phyloP scores from a whole-genome alignment of 2,888 invertebrate species.

The Cephus nigrinus region DNA sequence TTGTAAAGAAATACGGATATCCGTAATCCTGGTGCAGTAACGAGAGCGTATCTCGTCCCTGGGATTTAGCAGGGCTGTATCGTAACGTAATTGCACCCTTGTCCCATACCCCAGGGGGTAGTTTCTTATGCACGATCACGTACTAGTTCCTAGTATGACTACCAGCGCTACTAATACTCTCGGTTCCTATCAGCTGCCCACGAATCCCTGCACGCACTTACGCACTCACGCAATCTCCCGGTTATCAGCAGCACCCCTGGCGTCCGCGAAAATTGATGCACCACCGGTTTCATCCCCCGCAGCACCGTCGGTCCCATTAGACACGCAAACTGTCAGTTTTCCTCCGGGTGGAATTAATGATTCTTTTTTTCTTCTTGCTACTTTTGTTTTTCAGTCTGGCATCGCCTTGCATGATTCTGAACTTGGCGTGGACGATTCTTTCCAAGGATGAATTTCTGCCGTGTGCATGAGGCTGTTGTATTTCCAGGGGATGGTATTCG shows the following conservation, averaged over 20 bases:
- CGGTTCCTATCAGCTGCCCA: background rate
- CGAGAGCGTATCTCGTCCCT: background rate
- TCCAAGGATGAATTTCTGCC: background rate
- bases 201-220: conserved; percentile 11
- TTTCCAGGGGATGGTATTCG: background rate
- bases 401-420: conserved; percentile 6
- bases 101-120: background rate
- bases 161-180: background rate
- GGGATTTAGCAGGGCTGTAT: background rate
- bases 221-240: conserved; percentile 45
- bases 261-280: conserved; percentile 39
- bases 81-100: background rate
- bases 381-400: background rate
- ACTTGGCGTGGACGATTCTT: background rate
- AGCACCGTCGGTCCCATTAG: conserved; percentile 1
- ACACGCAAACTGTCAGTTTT: conserved; percentile 33
- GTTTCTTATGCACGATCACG: background rate
- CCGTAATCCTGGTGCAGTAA: background rate
- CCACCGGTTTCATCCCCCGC: conserved; percentile 10
- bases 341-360: background rate
- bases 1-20: background rate
- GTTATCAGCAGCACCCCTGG: conserved; percentile 43
- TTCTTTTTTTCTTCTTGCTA: conserved; percentile 10
- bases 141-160: background rate
- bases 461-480: background rate